A percentile compares a stretch with the other conserved stretches of the same genome.
These are phyloP conservation scores for Bradysia coprophila DNA, from an alignment of 1,140 invertebrate species.

Conservation along the genomic window DNA sequence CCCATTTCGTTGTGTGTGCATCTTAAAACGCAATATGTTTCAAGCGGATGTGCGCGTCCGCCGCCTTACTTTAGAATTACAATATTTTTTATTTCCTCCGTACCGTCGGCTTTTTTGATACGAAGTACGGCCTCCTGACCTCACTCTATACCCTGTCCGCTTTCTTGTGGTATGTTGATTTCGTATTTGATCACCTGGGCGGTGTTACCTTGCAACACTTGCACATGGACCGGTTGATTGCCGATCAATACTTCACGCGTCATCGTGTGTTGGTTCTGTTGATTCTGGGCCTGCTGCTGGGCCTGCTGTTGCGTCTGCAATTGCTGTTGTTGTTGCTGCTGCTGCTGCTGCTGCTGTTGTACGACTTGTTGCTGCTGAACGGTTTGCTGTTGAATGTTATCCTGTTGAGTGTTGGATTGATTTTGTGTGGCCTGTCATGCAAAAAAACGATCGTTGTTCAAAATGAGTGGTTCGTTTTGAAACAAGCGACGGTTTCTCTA, in stretches of 20 bases:
- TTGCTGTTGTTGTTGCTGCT: slow-evolving; percentile 10
- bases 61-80: slow-evolving; percentile 1
- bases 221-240: slow-evolving; percentile 11
- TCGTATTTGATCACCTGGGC: slow-evolving; percentile 11
- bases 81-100: slow-evolving; percentile 1
- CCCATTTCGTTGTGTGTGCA: no score
- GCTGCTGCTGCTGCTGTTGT: slow-evolving; percentile 12
- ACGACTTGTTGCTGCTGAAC: slow-evolving; percentile 17
- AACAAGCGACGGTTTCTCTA: no score
- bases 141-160: slow-evolving; percentile 6
- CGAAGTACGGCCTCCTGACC: slow-evolving; percentile 1
- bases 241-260: slow-evolving; percentile 10
- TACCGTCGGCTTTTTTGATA: slow-evolving; percentile 1
- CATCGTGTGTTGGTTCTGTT: slow-evolving; percentile 10
- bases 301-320: slow-evolving; percentile 4
- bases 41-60: no score
- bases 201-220: slow-evolving; percentile 10
- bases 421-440: slow-evolving; percentile 1
- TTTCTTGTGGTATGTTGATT: slow-evolving; percentile 11
- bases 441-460: no score
- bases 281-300: slow-evolving; percentile 19
- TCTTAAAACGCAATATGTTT: no score
- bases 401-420: slow-evolving; percentile 7
- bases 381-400: slow-evolving; percentile 26
- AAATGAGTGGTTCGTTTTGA: no score